These are phyloP conservation scores for Pygocentrus nattereri DNA, from an alignment of 2,797 vertebrate species.

Conservation along the genomic window DNA sequence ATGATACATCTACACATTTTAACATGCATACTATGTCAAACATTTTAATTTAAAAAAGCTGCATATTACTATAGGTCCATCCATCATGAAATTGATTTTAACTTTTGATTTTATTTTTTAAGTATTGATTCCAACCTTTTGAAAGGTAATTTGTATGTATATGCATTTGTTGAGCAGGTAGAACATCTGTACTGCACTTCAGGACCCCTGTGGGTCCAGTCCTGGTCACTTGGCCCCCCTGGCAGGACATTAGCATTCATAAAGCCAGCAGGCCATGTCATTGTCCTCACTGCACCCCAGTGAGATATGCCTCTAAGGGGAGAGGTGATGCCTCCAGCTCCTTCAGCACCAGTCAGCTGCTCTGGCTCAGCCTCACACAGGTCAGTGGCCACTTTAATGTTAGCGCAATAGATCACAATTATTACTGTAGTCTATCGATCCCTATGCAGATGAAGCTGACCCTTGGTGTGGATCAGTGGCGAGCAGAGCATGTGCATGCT, in stretches of 20 bases:
- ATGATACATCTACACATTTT: too few relatives aligned
- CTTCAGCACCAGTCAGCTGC: conserved; percentile 63
- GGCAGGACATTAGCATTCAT: conserved; percentile 83
- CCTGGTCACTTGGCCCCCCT: conserved; percentile 41
- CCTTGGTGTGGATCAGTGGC: conserved; percentile 69
- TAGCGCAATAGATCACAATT: conserved; percentile 82
- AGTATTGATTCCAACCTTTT: too few relatives aligned
- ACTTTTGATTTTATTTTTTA: too few relatives aligned
- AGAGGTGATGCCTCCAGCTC: conserved; percentile 59
- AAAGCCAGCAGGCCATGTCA: conserved; percentile 79
- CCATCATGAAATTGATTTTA: too few relatives aligned
- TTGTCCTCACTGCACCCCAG: conserved; percentile 74
- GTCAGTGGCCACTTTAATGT: conserved; percentile 80
- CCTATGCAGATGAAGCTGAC: conserved; percentile 79
- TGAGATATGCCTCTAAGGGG: conserved; percentile 69
- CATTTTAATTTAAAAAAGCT: too few relatives aligned
- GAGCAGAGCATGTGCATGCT: conserved; percentile 70
- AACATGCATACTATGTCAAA: too few relatives aligned
- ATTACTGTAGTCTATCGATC: conserved; percentile 86
- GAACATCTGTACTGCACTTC: conserved; percentile 21
- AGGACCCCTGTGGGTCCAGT: conserved; percentile 44
- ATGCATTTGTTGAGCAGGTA: conserved; percentile 48
- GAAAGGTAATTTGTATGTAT: not conserved
- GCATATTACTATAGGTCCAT: too few relatives aligned
- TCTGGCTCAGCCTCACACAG: conserved; percentile 68